Conservation (phyloP, 1,140 invertebrate species). For the Drosophila takahashii region DNA sequence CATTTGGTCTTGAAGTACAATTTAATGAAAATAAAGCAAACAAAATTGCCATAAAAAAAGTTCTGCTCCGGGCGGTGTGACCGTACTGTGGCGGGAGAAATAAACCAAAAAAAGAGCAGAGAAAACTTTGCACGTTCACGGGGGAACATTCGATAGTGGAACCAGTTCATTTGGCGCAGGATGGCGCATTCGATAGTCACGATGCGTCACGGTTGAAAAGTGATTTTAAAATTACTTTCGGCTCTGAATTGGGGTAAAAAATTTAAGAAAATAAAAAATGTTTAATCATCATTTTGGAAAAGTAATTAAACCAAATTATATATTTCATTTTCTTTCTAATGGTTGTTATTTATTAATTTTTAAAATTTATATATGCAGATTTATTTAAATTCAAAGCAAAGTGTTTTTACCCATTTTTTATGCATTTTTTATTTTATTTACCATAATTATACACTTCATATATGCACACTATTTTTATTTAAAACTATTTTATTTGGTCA, state of each 20-base stretch:
- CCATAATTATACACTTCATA: too few species aligned
- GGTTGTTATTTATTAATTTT: too few species aligned
- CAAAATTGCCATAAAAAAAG: slow-evolving; percentile 6
- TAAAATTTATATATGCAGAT: too few species aligned
- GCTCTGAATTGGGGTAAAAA: neutral
- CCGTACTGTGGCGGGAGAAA: slow-evolving; percentile 11
- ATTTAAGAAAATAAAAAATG: too few species aligned
- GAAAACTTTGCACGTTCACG: neutral
- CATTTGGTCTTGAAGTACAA: slow-evolving; percentile 69
- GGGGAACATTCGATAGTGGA: neutral
- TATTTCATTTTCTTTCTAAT: too few species aligned
- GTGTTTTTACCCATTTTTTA: too few species aligned
- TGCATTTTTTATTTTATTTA: too few species aligned
- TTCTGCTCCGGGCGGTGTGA: slow-evolving; percentile 18
- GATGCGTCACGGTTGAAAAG: neutral
- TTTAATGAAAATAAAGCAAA: slow-evolving; percentile 47
- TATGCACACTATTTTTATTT: too few species aligned
- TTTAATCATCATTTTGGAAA: neutral
- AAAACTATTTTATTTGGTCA: too few species aligned
- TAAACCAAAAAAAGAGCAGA: neutral
- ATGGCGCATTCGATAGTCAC: neutral
- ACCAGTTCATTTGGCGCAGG: slow-evolving; percentile 2
- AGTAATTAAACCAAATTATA: neutral
- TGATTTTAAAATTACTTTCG: neutral
- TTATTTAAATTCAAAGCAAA: too few species aligned